Conservation (phyloP, 2,888 invertebrate species). For the Tenthredo mesomela region DNA sequence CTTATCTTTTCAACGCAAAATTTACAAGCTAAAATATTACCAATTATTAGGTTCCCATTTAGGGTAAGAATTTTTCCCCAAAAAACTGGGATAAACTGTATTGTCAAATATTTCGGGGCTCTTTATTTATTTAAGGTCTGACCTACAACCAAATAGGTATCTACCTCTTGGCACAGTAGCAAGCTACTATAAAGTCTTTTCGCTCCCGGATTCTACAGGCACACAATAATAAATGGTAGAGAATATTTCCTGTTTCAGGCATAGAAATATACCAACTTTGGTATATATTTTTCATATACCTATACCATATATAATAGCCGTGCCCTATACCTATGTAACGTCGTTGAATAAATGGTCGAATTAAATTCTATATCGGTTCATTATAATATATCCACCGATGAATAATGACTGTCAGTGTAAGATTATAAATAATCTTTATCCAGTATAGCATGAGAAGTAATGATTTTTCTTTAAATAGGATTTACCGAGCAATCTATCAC, state of each 20-base stretch:
- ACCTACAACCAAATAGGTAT: background rate
- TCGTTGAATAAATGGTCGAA: background rate
- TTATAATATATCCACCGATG: background rate
- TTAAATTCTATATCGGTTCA: background rate
- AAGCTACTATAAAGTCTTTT: background rate
- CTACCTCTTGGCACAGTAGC: background rate
- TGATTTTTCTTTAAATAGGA: slow-evolving; percentile 3
- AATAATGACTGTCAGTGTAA: background rate
- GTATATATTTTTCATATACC: background rate
- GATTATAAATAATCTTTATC: background rate
- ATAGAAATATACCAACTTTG: background rate
- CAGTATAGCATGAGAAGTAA: background rate
- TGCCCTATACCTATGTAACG: background rate
- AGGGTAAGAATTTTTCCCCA: background rate
- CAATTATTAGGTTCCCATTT: background rate
- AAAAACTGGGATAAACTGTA: background rate
- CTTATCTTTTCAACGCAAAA: background rate
- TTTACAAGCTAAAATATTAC: background rate
- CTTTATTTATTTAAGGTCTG: background rate
- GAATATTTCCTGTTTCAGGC: background rate
- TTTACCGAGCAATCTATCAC: background rate
- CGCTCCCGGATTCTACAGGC: background rate
- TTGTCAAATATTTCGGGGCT: background rate
- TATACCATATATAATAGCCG: background rate
- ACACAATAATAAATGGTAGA: background rate